These are phyloP conservation scores for Recurvirostra avosetta DNA, from an alignment of 2,113 vertebrate species.

Conservation along the genomic window DNA sequence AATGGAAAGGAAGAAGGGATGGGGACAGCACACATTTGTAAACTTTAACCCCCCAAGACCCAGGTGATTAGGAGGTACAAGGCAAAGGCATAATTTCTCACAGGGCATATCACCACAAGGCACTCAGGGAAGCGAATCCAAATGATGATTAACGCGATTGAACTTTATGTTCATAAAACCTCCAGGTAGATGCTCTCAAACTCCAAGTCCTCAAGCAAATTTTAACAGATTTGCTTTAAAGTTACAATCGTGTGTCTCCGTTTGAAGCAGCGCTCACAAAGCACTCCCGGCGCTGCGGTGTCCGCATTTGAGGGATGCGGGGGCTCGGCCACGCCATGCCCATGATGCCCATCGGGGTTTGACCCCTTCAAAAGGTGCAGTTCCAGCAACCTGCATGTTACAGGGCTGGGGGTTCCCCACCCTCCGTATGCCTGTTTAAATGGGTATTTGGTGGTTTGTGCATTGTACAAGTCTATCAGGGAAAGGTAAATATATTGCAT, in stretches of 20 bases:
- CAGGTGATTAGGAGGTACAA: background rate
- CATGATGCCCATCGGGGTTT: accelerated
- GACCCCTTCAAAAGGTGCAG: background rate
- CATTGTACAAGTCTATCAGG: background rate
- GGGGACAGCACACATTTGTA: background rate
- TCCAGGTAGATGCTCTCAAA: background rate
- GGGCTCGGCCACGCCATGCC: accelerated
- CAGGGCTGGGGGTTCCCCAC: background rate
- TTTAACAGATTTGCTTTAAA: background rate
- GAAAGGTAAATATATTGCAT: background rate
- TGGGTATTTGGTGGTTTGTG: background rate
- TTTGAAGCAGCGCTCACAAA: background rate
- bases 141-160: background rate
- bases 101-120: background rate
- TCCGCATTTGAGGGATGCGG: background rate
- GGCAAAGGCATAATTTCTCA: background rate
- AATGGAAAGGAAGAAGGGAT: conserved; percentile 41
- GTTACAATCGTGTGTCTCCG: accelerated
- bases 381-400: background rate
- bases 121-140: background rate
- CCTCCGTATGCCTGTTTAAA: background rate
- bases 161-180: background rate
- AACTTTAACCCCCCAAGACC: background rate
- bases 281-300: background rate
- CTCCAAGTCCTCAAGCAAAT: background rate